These are phyloP conservation scores for Pomatorhinus ruficollis DNA, from an alignment of 2,113 vertebrate species.

Conservation along the genomic window DNA sequence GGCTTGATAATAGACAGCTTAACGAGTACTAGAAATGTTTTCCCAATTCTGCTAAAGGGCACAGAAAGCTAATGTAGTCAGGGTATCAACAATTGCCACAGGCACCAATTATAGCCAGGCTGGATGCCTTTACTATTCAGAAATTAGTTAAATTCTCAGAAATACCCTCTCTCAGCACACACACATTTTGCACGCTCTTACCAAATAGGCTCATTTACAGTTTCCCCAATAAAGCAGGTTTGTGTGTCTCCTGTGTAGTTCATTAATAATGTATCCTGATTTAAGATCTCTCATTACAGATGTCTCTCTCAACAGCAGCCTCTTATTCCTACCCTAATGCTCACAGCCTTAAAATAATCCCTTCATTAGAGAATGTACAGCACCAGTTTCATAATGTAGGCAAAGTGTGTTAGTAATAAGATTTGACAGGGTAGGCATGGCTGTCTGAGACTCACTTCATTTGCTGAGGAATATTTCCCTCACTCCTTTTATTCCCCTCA, in stretches of 20 bases:
- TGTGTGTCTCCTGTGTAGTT: background rate
- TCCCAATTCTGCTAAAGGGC: conserved; percentile 46
- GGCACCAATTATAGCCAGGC: conserved; percentile 58
- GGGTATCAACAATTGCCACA: conserved; percentile 52
- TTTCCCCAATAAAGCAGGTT: conserved; percentile 38
- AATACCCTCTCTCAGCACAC: conserved; percentile 34
- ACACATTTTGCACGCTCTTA: background rate
- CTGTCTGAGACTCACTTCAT: background rate
- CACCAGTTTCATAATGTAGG: background rate
- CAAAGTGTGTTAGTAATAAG: background rate
- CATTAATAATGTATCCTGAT: conserved; percentile 46
- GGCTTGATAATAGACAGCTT: conserved; percentile 65
- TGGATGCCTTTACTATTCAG: conserved; percentile 26
- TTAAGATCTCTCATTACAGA: conserved; percentile 41
- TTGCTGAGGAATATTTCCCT: background rate
- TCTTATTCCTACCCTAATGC: background rate
- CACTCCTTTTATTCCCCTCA: background rate
- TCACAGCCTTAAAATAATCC: conserved; percentile 18
- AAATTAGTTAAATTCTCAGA: conserved; percentile 57
- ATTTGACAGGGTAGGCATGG: background rate
- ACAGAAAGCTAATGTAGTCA: conserved; percentile 39
- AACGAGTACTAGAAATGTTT: conserved; percentile 54
- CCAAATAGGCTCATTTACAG: conserved; percentile 24
- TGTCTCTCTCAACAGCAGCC: background rate
- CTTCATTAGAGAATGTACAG: conserved; percentile 7